Evolutionary conservation across 2,888 invertebrate genomes (phyloP), one percentile per base, ranked within the genome.

Genomic region (Cheilosia soror): DNA sequence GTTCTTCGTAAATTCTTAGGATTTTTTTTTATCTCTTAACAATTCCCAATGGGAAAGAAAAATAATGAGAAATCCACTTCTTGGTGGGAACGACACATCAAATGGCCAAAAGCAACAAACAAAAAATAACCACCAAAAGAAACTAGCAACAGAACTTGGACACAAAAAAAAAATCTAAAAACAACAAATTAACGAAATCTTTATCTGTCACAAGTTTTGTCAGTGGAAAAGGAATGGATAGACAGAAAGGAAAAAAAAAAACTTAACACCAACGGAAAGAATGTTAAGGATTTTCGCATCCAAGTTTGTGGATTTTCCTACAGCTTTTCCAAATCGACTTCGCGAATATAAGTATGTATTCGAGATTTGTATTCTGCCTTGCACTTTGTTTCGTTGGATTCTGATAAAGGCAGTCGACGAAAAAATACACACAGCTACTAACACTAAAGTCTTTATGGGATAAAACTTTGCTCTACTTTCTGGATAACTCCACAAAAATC

Each of bases 181-280:
- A 65, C 57, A 57, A 65, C 75, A 75, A 75, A 75, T 66, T 75
- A 75, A 75, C 73, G 55, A 55, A 75, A 75, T 75, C 75, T 57
- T 57, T 57, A 65, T 75, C 75, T 58, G 75, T 75, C 75, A 75
- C 75, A 65, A 75, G 75, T 65, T 66, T 57, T 65, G 47, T 53
- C 62, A 51, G 62, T 40, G n/a, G 13, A 60, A 60, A 53, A 25
- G 42, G 31, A 62, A 60, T 29, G 53, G 37, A 62, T 4, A 53
- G 62, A 72, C 72, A 53, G 72, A 72, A 62, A 53, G 72, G 42
- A 37, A 29, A 47, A 33, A 51, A 31, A 55, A n/a, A 55, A 63
- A 47, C 20, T 25, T 5, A 63, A 33, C 20, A 72, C 51, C 29
- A 62, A 40, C 13, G 40, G 40, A 27, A 72, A 25, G 49, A 20